These are phyloP conservation scores for Eulemur albifrons DNA, from an alignment of 2,797 vertebrate genomes.

Conservation along the genomic window DNA sequence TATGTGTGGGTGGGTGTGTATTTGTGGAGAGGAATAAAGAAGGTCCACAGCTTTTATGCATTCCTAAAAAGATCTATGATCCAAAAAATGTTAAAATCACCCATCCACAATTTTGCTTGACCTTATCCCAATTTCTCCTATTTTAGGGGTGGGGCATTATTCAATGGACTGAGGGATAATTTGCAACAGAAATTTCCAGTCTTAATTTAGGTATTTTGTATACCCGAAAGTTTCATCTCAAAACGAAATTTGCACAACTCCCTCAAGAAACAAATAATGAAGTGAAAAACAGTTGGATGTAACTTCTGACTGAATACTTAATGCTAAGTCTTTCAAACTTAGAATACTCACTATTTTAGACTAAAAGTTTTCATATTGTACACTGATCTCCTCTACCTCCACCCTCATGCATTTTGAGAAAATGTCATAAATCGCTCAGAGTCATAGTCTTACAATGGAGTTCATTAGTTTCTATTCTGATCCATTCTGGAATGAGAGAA, in stretches of 20 bases:
- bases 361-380: not conserved
- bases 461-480: not conserved
- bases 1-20: not conserved
- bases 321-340: slow-evolving; percentile 2
- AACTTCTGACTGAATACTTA: not conserved
- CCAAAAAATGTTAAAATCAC: not conserved
- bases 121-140: not conserved
- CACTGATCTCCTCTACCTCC: not conserved
- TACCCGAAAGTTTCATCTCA: slow-evolving; percentile 11
- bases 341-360: not conserved
- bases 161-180: not conserved
- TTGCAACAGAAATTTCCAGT: slow-evolving; percentile 7
- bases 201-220: not conserved
- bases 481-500: not conserved
- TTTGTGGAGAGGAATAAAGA: not conserved
- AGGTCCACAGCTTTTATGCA: not conserved
- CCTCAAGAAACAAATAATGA: not conserved
- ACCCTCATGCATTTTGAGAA: too few relatives aligned
- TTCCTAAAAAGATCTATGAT: not conserved
- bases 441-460: not conserved
- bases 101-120: not conserved
- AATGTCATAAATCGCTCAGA: not conserved
- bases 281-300: not conserved
- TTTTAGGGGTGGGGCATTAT: not conserved
- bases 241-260: not conserved